Evolutionary conservation across 2,797 vertebrate genomes (phyloP), one percentile per base, ranked within the genome.

Genomic region (Odontamblyopus lacepedii): DNA sequence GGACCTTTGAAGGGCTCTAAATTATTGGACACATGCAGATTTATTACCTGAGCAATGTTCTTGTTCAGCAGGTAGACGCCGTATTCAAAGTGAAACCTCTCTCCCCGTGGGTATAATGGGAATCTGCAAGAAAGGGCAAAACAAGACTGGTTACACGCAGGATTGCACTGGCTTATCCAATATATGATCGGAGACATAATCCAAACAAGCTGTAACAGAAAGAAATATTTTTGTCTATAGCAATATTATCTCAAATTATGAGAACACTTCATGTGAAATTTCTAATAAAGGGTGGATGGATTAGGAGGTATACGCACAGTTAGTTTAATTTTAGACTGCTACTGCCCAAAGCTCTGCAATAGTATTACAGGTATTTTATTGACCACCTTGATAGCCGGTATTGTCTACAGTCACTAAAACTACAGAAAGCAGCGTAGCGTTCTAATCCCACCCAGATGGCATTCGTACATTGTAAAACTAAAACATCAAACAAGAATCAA

Each of bases 41-140:
- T 38, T 85, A 88, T 90, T 94, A 99, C 97, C 96, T 99, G 98
- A 77, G 98, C 98, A 64, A 99, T 98, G 83, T 99, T 99, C 94
- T 99, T 99, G 94, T 99, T 99, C 86, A 99, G 96, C 91, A 99
- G 95, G 91, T 99, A 99, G 73, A 99, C 98, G 1, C 96, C 98
- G 0, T 99, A 99, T 85, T 99, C 97, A 91, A 99, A 99, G 75
- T 99, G 97, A 83, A 99, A 95, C 50, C 97, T 95, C 88, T 99
- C 98, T 77, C 96, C 97, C 92, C 97, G 96, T 63, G 95, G 94
- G 86, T 98, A 97, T 68, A 99, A 90, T 65, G 97, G 97, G 87
- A 99, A 99, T 89, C 98, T 99, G 85, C 69, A 73, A 76, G 79
- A 77, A 57, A 86, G n/a, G 75, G 26, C 69, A 75, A 53, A 70